These are phyloP conservation scores for Anguilla anguilla DNA, from an alignment of 2,797 vertebrate genomes.

Conservation along the genomic window DNA sequence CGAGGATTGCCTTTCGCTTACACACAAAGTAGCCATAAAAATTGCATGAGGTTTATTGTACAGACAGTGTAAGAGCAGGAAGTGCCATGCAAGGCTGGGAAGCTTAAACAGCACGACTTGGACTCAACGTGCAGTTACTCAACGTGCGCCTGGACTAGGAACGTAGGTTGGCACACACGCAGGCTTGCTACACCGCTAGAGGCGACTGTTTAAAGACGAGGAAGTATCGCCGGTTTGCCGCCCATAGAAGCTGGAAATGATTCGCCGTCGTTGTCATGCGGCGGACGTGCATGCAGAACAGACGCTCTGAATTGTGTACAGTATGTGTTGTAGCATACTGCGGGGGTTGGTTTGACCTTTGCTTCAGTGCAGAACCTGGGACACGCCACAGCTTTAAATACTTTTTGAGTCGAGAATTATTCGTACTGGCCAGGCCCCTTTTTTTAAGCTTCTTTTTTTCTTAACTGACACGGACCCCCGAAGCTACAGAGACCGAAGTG, in stretches of 20 bases:
- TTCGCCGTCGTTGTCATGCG: neutral
- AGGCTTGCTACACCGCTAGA: neutral
- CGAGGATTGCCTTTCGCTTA: slow-evolving; percentile 16
- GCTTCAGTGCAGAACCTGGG: slow-evolving; percentile 43
- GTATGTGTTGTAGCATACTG: slow-evolving; percentile 23
- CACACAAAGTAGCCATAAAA: slow-evolving; percentile 21
- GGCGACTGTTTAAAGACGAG: neutral
- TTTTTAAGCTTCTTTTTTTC: neutral
- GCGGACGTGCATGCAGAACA: neutral
- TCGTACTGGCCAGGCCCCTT: neutral
- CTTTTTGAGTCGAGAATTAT: slow-evolving; percentile 42
- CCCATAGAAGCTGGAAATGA: neutral
- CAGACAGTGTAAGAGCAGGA: neutral
- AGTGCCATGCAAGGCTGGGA: neutral
- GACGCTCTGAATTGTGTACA: neutral
- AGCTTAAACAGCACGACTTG: neutral
- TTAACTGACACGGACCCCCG: neutral
- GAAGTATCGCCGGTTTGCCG: neutral
- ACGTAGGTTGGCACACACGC: neutral
- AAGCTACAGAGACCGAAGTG: slow-evolving; percentile 11
- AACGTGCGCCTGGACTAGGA: neutral
- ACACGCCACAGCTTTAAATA: slow-evolving; percentile 58
- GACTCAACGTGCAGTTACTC: neutral
- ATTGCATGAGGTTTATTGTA: neutral
- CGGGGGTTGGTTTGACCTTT: neutral